Evolutionary conservation across 1,140 invertebrate genomes (phyloP).

Genomic region (Melitaea cinxia): DNA sequence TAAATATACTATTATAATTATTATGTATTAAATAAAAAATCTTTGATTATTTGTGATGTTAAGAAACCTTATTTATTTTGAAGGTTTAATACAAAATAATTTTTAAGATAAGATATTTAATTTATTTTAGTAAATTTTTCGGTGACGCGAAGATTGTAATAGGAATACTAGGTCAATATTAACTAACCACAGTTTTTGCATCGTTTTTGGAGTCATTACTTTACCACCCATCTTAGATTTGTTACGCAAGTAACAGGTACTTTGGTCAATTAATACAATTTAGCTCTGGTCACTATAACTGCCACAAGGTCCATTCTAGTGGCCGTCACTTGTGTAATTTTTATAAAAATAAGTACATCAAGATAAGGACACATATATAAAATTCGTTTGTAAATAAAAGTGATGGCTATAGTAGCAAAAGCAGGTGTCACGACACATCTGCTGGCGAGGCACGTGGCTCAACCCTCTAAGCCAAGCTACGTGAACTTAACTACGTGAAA

Average conservation of each 20-base stretch:
- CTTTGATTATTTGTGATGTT: no score
- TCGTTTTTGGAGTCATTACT: no score
- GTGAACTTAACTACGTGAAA: constrained; percentile 54
- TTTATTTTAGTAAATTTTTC: no score
- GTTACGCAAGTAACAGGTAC: not conserved
- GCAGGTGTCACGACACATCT: constrained; percentile 79
- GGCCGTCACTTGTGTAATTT: constrained; percentile 78
- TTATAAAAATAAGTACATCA: constrained; percentile 75
- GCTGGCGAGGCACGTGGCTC: constrained; percentile 74
- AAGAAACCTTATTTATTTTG: no score
- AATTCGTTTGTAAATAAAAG: constrained; percentile 55
- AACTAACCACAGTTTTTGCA: no score
- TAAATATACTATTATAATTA: no score
- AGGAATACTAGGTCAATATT: no score
- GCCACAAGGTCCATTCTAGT: constrained; percentile 74
- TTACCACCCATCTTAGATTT: not conserved
- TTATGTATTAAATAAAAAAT: no score
- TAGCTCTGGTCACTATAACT: constrained; percentile 70
- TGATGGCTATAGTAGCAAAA: constrained; percentile 67
- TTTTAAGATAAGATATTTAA: no score
- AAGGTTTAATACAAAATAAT: no score
- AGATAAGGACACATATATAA: constrained; percentile 59
- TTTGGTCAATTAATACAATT: constrained; percentile 62
- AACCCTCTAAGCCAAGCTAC: constrained; percentile 73
- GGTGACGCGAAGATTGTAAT: no score